Conservation (phyloP, 2,797 vertebrate species). For the Girardinus metallicus region DNA sequence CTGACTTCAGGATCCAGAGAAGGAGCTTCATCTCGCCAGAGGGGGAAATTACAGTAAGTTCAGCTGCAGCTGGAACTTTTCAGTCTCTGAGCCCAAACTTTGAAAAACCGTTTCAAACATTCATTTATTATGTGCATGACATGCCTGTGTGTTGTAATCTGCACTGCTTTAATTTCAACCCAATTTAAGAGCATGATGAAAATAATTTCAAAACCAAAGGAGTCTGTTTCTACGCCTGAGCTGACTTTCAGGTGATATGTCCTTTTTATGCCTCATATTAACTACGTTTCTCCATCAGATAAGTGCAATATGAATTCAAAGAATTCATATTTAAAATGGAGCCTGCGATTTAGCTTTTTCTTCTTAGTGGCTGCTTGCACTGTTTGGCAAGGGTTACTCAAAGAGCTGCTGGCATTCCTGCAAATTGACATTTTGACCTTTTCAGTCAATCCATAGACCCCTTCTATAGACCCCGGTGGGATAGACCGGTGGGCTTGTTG, state of each 20-base stretch:
- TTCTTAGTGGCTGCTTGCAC: neutral
- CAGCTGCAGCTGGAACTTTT: neutral
- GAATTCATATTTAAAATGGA: neutral
- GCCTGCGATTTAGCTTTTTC: neutral
- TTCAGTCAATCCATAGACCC: slow-evolving; percentile 5
- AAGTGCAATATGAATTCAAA: neutral
- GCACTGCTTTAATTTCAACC: neutral
- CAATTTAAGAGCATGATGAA: neutral
- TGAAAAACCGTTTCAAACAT: neutral
- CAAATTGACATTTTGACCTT: slow-evolving; percentile 54
- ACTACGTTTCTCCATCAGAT: neutral
- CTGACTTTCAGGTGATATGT: neutral
- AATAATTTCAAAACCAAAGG: neutral
- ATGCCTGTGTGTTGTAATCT: neutral
- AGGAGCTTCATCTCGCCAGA: slow-evolving; percentile 13
- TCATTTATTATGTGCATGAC: neutral
- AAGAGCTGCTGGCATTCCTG: slow-evolving; percentile 26
- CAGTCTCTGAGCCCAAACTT: neutral
- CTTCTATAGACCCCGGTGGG: slow-evolving; percentile 32
- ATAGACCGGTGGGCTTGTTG: too few relatives aligned
- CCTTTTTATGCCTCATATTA: neutral
- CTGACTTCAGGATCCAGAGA: slow-evolving; percentile 13
- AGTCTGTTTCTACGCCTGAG: neutral
- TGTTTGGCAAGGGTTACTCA: neutral
- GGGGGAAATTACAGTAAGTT: slow-evolving; percentile 49